Base-by-base conservation (phyloP, 2,888 invertebrate genomes). In the Pilophorus perplexus region DNA sequence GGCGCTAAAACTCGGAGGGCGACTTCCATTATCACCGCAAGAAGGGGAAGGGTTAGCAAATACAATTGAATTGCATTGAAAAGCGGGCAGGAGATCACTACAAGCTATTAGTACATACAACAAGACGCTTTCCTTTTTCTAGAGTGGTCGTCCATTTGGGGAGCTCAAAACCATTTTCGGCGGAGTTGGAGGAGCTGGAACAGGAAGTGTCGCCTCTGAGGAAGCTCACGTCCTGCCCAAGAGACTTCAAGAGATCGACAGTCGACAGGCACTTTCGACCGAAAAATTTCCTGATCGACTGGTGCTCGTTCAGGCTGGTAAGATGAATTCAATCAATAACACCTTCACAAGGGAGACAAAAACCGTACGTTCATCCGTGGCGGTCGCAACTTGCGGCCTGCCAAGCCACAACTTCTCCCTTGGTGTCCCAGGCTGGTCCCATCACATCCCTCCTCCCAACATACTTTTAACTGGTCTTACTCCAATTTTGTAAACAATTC, bases 221-320 rank as follows among this genome's bases (percentile, higher is more conserved):
- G 74, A 88, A 88, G 70, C 78, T 89, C 44, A 82, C 85, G 0
- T 85, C 87, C 16, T 94, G 93, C 74, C 91, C 91, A 0, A 77
- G 87, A 22, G 86, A 88, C 73, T 92, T 88, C 75, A 93, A 93
- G 76, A 81, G 89, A 67, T 93, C 92, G 0, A 88, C 90, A 0
- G 90, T 90, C 0, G 93, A 94, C 75, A 82, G 88, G 72, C 81
- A 87, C 67, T 93, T 94, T 76, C 81, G 91, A 70, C 86, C 87
- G 68, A 86, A 86, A 6, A 87, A 86, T 0, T 86, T 93, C 73
- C 83, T 86, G 28, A 77, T 93, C 14, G 93, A 94, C 76, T 94
- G 93, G 93, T 94, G 93, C 74, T 86, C 87, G 59, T 93, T 93
- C 76, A 84, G 86, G 77, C 79, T 93, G 82, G 89, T 91, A 75